Percentiles rank a stretch among this genome's conserved stretches.
Evolutionary conservation across 1,140 invertebrate genomes (phyloP).

Genomic region (Drosophila jambulina): DNA sequence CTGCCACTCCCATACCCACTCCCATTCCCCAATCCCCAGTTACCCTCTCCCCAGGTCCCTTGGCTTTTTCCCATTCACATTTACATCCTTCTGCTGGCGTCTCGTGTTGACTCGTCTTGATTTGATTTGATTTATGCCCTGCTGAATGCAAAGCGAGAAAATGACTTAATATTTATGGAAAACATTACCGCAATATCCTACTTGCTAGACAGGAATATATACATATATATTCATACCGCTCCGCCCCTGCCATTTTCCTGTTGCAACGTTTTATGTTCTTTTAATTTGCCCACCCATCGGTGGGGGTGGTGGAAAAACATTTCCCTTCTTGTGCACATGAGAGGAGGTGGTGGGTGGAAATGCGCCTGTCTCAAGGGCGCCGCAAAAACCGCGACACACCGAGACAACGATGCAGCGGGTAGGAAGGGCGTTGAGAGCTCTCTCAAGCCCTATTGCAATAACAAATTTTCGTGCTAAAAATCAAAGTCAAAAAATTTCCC

Average conservation of each 20-base stretch:
- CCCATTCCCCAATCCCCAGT: neutral
- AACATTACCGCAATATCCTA: constrained; percentile 53
- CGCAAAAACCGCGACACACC: constrained; percentile 50
- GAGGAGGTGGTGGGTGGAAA: neutral
- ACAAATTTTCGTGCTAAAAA: constrained; percentile 37
- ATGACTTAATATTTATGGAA: constrained; percentile 58
- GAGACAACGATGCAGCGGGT: neutral
- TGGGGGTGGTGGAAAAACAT: neutral
- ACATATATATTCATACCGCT: neutral
- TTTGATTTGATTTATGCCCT: constrained; percentile 55
- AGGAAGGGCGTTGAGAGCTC: neutral
- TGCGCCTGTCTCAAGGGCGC: constrained; percentile 49
- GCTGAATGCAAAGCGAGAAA: constrained; percentile 53
- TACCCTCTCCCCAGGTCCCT: neutral
- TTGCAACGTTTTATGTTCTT: constrained; percentile 51
- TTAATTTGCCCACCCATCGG: constrained; percentile 42
- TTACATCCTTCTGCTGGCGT: constrained; percentile 8
- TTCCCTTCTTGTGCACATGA: constrained; percentile 10
- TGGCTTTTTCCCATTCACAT: constrained; percentile 5
- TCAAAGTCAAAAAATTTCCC: constrained; percentile 28
- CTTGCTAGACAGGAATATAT: constrained; percentile 34
- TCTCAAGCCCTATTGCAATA: too few relatives aligned
- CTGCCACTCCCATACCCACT: neutral
- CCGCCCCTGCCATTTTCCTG: neutral
- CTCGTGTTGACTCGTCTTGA: constrained; percentile 42